Conservation (phyloP, 2,888 invertebrate species). For the Erebia ligea region DNA sequence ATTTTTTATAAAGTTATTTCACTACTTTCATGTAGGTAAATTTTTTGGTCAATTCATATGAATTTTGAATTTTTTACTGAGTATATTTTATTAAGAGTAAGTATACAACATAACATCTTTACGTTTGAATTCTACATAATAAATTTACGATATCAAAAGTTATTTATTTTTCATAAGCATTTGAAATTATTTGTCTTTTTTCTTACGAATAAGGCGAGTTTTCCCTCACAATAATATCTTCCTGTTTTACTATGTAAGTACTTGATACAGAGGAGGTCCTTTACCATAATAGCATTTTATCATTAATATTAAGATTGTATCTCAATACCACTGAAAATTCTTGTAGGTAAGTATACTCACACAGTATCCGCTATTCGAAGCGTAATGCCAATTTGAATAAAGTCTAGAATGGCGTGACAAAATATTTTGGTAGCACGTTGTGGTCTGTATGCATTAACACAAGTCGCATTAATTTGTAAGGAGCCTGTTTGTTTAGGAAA, state of each 20-base stretch:
- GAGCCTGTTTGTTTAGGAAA: constrained; percentile 42
- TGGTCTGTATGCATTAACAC: constrained; percentile 33
- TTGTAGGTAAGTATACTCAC: background rate
- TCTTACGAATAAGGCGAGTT: too few species aligned
- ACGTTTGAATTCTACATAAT: too few species aligned
- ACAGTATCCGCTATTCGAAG: background rate
- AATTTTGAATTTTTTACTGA: too few species aligned
- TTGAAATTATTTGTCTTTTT: too few species aligned
- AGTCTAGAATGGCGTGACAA: constrained; percentile 8
- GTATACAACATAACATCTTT: too few species aligned
- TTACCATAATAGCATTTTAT: background rate
- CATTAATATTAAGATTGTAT: too few species aligned
- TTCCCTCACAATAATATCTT: background rate
- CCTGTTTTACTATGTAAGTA: background rate
- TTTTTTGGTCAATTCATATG: too few species aligned
- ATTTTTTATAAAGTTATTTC: too few species aligned
- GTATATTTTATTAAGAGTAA: too few species aligned
- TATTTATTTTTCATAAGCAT: too few species aligned
- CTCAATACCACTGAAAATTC: background rate
- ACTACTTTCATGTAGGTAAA: too few species aligned
- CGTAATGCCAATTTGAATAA: background rate
- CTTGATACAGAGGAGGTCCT: background rate
- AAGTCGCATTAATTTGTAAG: constrained; percentile 43
- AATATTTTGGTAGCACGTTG: constrained; percentile 7
- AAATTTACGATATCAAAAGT: too few species aligned